Percentiles rank a stretch among this genome's conserved stretches.
phyloP scores from a whole-genome alignment of 2,888 invertebrate species.

The Drosophila formosana region DNA sequence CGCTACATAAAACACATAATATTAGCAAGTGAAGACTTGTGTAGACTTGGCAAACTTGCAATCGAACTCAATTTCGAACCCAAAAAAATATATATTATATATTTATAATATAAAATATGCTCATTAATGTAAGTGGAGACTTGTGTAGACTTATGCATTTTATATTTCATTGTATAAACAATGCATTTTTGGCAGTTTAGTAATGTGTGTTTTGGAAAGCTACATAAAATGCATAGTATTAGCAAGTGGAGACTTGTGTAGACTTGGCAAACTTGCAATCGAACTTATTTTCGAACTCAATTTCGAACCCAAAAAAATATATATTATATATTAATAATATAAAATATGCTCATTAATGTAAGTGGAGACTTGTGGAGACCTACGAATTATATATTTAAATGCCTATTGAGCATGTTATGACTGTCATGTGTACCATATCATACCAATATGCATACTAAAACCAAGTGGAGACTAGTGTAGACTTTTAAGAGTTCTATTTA shows the following conservation, averaged over 20 bases:
- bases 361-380: conserved; percentile 23
- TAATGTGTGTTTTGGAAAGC: background rate
- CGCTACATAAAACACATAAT: background rate
- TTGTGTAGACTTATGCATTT: conserved; percentile 26
- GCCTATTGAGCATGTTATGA: background rate
- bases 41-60: background rate
- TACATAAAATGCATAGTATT: background rate
- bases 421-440: too few relatives aligned
- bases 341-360: too few relatives aligned
- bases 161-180: conserved; percentile 5
- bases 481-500: background rate
- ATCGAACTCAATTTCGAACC: too few relatives aligned
- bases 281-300: too few relatives aligned
- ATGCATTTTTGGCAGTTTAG: background rate
- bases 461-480: background rate
- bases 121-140: background rate
- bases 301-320: too few relatives aligned
- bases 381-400: conserved; percentile 14
- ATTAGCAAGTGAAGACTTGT: background rate
- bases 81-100: background rate
- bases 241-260: conserved; percentile 3
- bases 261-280: conserved; percentile 2
- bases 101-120: background rate
- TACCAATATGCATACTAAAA: background rate
- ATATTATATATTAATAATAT: too few relatives aligned